Percentiles rank a stretch among this genome's conserved stretches.
phyloP scores from a whole-genome alignment of 2,888 invertebrate species.

The Nezara viridula region DNA sequence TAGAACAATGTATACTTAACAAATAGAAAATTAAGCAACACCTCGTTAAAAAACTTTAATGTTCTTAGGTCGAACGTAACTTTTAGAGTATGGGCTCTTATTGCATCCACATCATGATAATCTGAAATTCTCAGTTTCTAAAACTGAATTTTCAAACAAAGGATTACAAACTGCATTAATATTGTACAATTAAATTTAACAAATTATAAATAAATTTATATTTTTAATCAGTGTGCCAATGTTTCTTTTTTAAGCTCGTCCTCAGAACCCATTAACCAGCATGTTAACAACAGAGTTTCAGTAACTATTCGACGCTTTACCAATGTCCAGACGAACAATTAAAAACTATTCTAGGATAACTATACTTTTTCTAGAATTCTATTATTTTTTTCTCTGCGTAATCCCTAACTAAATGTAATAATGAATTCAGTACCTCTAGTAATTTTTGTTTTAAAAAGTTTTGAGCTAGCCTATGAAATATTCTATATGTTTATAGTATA shows the following conservation, averaged over 20 bases:
- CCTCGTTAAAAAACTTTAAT: no score
- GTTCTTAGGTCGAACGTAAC: no score
- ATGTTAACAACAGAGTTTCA: neutral
- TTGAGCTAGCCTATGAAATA: conserved; percentile 22
- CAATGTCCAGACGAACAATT: neutral
- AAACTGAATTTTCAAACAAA: neutral
- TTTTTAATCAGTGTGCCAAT: neutral
- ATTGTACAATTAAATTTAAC: neutral
- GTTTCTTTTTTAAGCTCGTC: neutral
- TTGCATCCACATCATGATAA: no score
- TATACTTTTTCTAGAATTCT: neutral
- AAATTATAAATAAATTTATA: neutral
- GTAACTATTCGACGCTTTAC: neutral
- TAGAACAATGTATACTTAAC: no score
- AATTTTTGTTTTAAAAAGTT: neutral
- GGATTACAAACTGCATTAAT: neutral
- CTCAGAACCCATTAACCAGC: neutral
- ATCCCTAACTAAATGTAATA: neutral
- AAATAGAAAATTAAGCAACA: no score
- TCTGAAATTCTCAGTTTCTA: neutral
- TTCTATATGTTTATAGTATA: neutral
- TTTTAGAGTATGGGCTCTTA: no score
- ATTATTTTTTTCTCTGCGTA: neutral
- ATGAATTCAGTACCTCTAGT: neutral
- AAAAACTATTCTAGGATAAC: neutral